Percentiles rank a stretch among this genome's conserved stretches.
Conservation (phyloP, 2,113 vertebrate genomes). For the Cavia aperea region DNA sequence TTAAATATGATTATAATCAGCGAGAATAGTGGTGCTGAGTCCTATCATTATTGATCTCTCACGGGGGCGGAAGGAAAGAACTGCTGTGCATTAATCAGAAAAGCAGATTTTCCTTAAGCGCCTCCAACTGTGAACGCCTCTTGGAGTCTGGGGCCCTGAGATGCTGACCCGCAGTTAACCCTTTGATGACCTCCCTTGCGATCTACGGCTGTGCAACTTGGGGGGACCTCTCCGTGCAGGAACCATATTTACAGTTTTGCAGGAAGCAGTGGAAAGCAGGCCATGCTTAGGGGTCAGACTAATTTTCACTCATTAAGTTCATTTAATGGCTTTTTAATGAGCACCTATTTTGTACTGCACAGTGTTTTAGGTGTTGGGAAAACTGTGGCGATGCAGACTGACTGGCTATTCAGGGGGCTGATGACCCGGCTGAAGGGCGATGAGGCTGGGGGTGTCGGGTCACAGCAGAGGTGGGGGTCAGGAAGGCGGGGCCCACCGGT, state of each 20-base stretch:
- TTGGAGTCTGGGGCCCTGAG: background rate
- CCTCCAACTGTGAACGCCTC: background rate
- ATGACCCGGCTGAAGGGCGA: no score
- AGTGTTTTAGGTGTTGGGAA: background rate
- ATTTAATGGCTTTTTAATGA: background rate
- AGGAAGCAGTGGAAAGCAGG: background rate
- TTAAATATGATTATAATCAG: slow-evolving; percentile 56
- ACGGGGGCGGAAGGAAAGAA: background rate
- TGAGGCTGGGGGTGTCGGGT: fast-evolving
- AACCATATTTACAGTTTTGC: no score
- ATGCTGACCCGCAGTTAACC: background rate
- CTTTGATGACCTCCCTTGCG: background rate
- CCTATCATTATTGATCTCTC: slow-evolving; percentile 14
- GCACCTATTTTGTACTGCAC: background rate
- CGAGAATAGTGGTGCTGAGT: background rate
- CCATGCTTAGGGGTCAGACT: background rate
- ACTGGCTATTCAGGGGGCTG: background rate
- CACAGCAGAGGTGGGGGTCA: fast-evolving
- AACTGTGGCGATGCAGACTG: fast-evolving
- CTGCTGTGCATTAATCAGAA: slow-evolving; percentile 12
- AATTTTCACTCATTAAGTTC: background rate
- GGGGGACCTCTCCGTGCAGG: background rate
- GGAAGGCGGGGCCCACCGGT: background rate
- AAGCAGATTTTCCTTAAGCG: background rate
- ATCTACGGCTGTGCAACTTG: fast-evolving